Percentiles rank a stretch among this genome's conserved stretches.
Conservation (phyloP, 2,113 vertebrate species). For the Chrysemys picta region DNA sequence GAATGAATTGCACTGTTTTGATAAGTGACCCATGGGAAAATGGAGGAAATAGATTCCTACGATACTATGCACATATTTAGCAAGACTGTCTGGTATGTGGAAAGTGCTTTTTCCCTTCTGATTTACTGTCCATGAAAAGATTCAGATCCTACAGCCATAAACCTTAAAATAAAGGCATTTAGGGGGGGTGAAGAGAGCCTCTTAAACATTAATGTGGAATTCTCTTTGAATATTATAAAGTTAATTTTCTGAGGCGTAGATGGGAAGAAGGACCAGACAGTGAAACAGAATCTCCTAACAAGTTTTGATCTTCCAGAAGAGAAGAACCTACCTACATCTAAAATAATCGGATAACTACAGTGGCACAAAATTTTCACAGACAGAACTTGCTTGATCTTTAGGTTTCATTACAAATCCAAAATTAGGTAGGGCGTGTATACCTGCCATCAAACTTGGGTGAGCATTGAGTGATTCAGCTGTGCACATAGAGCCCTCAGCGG, state of each 20-base stretch:
- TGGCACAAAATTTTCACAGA: not conserved
- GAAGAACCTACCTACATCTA: not conserved
- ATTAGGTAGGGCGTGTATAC: not conserved
- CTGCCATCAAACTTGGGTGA: not conserved
- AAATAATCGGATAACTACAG: not conserved
- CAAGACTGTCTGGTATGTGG: not conserved
- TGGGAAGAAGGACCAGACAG: not conserved
- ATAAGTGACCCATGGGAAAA: not conserved
- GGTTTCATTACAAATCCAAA: not conserved
- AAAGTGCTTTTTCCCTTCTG: not conserved
- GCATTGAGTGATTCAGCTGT: not conserved
- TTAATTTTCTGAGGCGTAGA: not conserved
- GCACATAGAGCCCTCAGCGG: not conserved
- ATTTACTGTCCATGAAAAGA: not conserved
- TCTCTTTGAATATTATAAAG: not conserved
- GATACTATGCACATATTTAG: not conserved
- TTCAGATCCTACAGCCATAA: not conserved
- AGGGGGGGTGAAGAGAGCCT: not conserved
- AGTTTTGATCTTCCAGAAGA: not conserved
- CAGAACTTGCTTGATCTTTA: not conserved
- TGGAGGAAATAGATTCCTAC: not conserved
- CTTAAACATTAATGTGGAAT: not conserved
- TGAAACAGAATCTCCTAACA: not conserved
- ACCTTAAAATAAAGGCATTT: accelerated
- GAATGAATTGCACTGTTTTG: not conserved